Evolutionary conservation across 2,888 invertebrate genomes (phyloP).

Genomic region (Alitta virens): DNA sequence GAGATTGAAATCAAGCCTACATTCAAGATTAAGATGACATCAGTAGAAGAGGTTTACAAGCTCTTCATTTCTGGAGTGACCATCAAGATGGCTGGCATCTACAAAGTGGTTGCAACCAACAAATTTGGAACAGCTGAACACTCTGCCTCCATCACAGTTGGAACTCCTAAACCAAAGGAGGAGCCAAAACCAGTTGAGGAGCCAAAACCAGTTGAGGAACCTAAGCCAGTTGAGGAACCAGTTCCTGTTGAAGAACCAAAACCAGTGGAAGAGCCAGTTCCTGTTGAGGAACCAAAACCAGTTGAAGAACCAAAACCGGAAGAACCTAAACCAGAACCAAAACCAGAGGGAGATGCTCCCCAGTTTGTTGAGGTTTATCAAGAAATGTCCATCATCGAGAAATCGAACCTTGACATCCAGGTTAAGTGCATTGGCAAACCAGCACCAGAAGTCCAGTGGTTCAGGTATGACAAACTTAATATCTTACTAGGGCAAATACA

Average conservation of each 20-base stretch:
- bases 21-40: conserved; percentile 73
- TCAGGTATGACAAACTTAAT: conserved; percentile 64
- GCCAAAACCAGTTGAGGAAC: conserved; percentile 68
- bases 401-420: conserved; percentile 59
- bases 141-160: conserved; percentile 67
- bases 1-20: conserved; percentile 72
- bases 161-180: conserved; percentile 6
- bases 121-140: conserved; percentile 25
- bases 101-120: conserved; percentile 30
- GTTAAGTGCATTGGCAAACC: conserved; percentile 87
- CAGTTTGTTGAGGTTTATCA: conserved; percentile 83
- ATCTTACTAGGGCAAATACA: too few species aligned
- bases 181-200: conserved; percentile 58
- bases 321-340: conserved; percentile 19
- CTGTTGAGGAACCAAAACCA: conserved; percentile 3
- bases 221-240: conserved; percentile 21
- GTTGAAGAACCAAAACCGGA: conserved; percentile 50
- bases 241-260: conserved; percentile 10
- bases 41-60: conserved; percentile 59
- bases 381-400: conserved; percentile 64
- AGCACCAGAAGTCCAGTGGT: conserved; percentile 82
- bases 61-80: conserved; percentile 39
- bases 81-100: conserved; percentile 49
- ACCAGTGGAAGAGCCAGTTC: conserved; percentile 58
- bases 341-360: conserved; percentile 58